Percentiles rank a stretch among this genome's conserved stretches.
phyloP scores from a whole-genome alignment of 2,113 vertebrate genomes.

The Lagenorhynchus albirostris region DNA sequence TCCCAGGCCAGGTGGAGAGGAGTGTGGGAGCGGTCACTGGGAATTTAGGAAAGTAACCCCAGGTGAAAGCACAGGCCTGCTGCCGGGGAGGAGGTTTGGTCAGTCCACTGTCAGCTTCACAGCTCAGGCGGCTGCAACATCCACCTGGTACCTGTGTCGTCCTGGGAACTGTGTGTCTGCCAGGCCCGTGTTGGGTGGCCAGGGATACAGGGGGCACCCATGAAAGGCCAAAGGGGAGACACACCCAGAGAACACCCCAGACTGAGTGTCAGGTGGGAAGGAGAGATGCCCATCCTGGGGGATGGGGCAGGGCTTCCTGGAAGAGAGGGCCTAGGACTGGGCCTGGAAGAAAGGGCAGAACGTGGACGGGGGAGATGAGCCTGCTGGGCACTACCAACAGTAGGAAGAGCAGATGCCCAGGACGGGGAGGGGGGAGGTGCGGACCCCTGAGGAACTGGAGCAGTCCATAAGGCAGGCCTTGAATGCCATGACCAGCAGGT shows the following conservation, averaged over 20 bases:
- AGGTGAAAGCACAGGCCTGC: neutral
- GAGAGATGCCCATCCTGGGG: neutral
- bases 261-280: neutral
- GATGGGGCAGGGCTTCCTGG: neutral
- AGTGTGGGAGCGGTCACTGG: neutral
- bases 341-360: neutral
- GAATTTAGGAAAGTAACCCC: neutral
- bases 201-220: neutral
- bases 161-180: neutral
- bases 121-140: neutral
- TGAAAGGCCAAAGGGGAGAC: neutral
- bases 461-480: neutral
- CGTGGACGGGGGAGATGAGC: neutral
- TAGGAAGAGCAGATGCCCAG: neutral
- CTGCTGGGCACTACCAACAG: accelerated
- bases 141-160: neutral
- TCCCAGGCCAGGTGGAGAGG: neutral
- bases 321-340: neutral
- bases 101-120: neutral
- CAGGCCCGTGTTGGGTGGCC: neutral
- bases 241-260: neutral
- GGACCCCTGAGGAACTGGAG: neutral
- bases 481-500: neutral
- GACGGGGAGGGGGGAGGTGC: neutral
- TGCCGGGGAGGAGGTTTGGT: neutral